Conservation (phyloP, 2,888 invertebrate species). For the Ormyrus nitidulus region DNA sequence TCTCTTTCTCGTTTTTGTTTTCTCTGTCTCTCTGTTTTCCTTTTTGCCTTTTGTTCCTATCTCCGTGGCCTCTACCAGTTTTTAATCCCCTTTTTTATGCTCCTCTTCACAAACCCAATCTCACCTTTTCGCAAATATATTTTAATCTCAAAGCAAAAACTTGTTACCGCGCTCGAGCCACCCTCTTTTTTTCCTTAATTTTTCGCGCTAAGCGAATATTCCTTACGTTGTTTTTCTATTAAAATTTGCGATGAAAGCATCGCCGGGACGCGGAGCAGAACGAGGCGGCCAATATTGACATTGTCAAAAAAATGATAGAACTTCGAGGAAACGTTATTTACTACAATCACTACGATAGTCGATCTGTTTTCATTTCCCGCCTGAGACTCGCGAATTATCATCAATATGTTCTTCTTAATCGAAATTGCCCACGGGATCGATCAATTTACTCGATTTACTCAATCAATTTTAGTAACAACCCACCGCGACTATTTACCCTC, state of each 20-base stretch:
- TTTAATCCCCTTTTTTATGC: conserved; percentile 23
- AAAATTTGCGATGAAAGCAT: neutral
- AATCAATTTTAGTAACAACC: neutral
- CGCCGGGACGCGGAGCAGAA: neutral
- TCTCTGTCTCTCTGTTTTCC: neutral
- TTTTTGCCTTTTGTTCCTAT: neutral
- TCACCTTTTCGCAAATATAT: conserved; percentile 36
- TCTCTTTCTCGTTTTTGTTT: neutral
- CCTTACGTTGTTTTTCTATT: neutral
- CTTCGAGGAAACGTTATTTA: no score
- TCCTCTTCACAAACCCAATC: conserved; percentile 39
- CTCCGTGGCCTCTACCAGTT: conserved; percentile 8
- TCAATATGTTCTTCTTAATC: neutral
- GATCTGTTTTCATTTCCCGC: no score
- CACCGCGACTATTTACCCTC: neutral
- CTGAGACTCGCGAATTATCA: no score
- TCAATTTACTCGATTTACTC: neutral
- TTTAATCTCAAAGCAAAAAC: conserved; percentile 32
- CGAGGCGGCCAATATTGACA: neutral
- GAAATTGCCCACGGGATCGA: neutral
- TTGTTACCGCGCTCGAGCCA: neutral
- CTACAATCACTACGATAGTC: no score
- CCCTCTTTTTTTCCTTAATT: conserved; percentile 5
- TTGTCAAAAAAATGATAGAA: no score
- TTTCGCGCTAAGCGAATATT: neutral